Conservation (phyloP, 2,113 vertebrate species). For the Narcine bancroftii region DNA sequence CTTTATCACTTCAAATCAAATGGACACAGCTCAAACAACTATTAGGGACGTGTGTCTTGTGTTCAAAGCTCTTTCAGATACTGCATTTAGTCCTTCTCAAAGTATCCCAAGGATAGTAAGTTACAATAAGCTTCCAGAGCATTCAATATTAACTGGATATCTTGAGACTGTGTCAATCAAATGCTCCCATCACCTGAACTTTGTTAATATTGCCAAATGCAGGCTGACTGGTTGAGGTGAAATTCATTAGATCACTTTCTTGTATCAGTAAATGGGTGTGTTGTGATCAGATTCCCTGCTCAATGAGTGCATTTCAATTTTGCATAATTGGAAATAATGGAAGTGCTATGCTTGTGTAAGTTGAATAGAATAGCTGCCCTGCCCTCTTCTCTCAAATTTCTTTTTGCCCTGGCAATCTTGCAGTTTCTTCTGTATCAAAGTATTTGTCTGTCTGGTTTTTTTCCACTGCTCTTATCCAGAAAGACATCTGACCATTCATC, state of each 20-base stretch:
- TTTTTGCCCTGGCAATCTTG: neutral
- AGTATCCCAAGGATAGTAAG: neutral
- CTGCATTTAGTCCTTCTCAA: neutral
- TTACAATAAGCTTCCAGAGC: neutral
- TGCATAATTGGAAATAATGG: neutral
- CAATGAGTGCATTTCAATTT: neutral
- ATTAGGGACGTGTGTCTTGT: neutral
- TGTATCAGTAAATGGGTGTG: neutral
- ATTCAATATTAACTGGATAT: neutral
- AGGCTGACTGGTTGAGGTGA: neutral
- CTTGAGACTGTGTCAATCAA: neutral
- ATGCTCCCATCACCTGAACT: neutral
- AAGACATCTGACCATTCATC: conserved; percentile 11
- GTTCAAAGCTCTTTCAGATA: neutral
- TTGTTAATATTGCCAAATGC: neutral
- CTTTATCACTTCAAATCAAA: neutral
- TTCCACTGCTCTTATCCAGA: neutral
- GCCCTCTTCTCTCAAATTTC: neutral
- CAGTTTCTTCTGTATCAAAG: neutral
- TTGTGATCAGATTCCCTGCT: neutral
- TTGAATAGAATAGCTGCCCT: neutral
- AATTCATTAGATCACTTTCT: neutral
- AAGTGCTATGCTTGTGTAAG: neutral
- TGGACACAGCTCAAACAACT: neutral
- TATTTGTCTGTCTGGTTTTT: neutral